Evolutionary conservation across 2,888 invertebrate genomes (phyloP), one percentile per base, ranked within the genome.

Genomic region (Diadegma fenestrale): DNA sequence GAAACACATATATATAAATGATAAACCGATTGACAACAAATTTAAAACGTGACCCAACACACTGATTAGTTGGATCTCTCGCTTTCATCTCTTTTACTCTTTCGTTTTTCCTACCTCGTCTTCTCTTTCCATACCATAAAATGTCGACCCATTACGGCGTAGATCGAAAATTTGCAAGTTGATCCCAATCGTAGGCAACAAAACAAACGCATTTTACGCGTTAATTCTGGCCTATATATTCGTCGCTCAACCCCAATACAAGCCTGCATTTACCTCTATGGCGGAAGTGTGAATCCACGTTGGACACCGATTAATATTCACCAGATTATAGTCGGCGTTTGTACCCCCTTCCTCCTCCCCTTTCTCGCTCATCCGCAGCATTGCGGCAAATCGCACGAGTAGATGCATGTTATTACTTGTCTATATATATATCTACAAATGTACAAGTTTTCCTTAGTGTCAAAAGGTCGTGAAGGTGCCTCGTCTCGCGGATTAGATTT

Each of bases 261-360:
- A 80, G 41, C 64, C 51, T 76, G 86, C 87, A 85, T 89, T 88
- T 88, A 85, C 88, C 86, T 88, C 82, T 26, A 80, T 51, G 64
- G 83, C 85, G 89, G 88, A 90, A 88, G 88, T 84, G 86, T 86
- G 79, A 80, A 83, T 81, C 68, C 54, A 66, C 75, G 85, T 84
- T 81, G 86, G 88, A 88, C 87, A 78, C 77, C 83, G 87, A 90
- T 90, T 90, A 90, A 90, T 89, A 90, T 90, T 90, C 89, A 90
- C 87, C 73, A 58, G 73, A 85, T 82, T 82, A 85, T 72, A 78
- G 30, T 45, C 73, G 14, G 58, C 43, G 58, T 30, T 80, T 64
- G 41, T 14, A 61, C 68, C 33, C 64, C 64, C 10, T 33, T 7
- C 33, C 30, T 33, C n/a, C 33, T 10, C 37, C 37, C 19, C 10